Evolutionary conservation across 1,140 invertebrate species (phyloP).

Genomic region (Heterodera schachtii): DNA sequence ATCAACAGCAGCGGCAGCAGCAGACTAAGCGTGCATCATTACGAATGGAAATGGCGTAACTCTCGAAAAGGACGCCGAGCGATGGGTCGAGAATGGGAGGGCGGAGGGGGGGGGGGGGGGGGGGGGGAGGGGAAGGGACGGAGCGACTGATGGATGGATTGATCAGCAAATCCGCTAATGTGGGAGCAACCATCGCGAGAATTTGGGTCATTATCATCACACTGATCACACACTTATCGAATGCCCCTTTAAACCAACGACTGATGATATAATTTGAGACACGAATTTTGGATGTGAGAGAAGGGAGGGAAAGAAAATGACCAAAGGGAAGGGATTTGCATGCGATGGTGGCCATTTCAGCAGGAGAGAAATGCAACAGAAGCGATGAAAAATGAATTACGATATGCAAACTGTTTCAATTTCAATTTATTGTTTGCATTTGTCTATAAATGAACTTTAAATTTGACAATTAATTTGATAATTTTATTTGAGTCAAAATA

Average conservation of each 20-base stretch:
- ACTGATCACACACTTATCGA: neutral
- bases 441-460: too few relatives aligned
- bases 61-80: neutral
- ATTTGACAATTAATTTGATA: too few relatives aligned
- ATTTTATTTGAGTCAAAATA: too few relatives aligned
- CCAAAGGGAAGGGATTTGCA: neutral
- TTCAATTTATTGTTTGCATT: too few relatives aligned
- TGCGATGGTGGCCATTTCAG: too few relatives aligned
- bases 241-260: neutral
- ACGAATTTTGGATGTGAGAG: neutral
- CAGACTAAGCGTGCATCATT: neutral
- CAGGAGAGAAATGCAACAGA: too few relatives aligned
- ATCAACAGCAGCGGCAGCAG: neutral
- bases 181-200: neutral
- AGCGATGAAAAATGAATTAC: too few relatives aligned
- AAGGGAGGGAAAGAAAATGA: neutral
- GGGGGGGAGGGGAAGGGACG: neutral
- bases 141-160: neutral
- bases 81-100: neutral
- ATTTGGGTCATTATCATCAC: conserved; percentile 7
- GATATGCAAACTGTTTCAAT: too few relatives aligned
- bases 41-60: neutral
- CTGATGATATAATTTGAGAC: too few relatives aligned
- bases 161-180: neutral
- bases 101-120: neutral